Base-by-base conservation (phyloP, 2,113 vertebrate genomes). In the Nipponia nippon region DNA sequence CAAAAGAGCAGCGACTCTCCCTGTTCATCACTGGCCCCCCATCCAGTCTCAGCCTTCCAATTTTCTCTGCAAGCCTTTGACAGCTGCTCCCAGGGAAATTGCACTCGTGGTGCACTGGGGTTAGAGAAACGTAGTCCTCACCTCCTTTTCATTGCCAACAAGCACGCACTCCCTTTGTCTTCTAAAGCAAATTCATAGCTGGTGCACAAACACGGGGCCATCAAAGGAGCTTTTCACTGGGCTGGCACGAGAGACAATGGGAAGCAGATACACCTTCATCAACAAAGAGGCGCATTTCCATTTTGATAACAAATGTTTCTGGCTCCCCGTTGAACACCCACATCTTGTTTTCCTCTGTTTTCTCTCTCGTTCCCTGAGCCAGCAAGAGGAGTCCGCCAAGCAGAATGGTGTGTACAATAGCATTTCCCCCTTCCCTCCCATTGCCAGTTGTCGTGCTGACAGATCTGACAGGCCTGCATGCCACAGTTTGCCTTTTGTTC, bases 171-270 rank as follows among this genome's bases (percentile, higher is more conserved):
- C 52, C 91, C 93, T 97, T 97, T 98, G 96, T 97, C 97, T 96
- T 88, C 63, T 27, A 19, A 92, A 91, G 97, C 96, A 97, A 98
- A 97, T 98, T 98, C 97, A 97, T 97, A 97, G 96, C 96, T 8
- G 10, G 30, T 97, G 97, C 95, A 93, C 97, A 97, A 97, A 97
- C 95, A 96, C 29, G 49, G 81, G 77, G 81, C 92, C 96, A 95
- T 97, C 96, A 98, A 96, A 97, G 83, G 83, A 81, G 75, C 95
- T 84, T 95, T 97, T 97, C 91, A 91, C 40, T 5, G 87, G 81
- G 84, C 91, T 95, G 93, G 93, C 50, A 93, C 32, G 7, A 67
- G 93, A 96, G 97, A 98, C 97, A 97, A 97, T 95, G 96, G 85
- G 55, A 87, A 83, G 95, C 89, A 97, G 95, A 92, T 87, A 96